Evolutionary conservation across 2,888 invertebrate species (phyloP), one percentile per base, ranked within the genome.

Genomic region (Apocheima hispidaria): DNA sequence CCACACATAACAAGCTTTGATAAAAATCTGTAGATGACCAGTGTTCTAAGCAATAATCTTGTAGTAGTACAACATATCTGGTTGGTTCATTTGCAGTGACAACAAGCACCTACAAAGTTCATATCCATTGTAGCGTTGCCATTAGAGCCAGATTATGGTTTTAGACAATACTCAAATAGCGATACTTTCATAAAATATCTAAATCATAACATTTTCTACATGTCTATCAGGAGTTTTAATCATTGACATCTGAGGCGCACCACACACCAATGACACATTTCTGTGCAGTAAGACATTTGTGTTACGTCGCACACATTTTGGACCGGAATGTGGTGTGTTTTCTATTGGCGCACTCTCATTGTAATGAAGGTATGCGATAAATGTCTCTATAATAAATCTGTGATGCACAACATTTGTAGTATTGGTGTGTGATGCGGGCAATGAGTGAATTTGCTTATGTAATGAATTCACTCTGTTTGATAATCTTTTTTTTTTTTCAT

Each of bases 161-260:
- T 60, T 66, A 68, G 46, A 65, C 63, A 68, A 68, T 70, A 70
- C 68, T 68, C 66, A 63, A 50, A 58, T 63, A 57, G 38, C 40
- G 44, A 59, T 64, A 18, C 12, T 6, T 33, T 35, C 18, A 38
- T 54, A 16, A 41, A 36, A 38, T 61, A 63, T 53, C 43, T 58
- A 61, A 57, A 54, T 51, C 38, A 6, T n/a, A 23, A 49, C 10
- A 46, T 33, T 51, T 20, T 44, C 57, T 38, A 20, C 51, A 57
- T 52, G 33, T 46, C 30, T 38, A 51, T 38, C 52, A 52, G 58
- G 30, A 21, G 30, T 57, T 14, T 20, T 21, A n/a, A 35, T 33
- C 18, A 46, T 35, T 21, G 14, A 33, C 0, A 20, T 51, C 10
- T 33, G 9, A 26, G 9, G 26, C 26, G 6, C 1, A 7, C 6